Evolutionary conservation across 2,888 invertebrate species (phyloP).

Genomic region (Drosophila prolongata): DNA sequence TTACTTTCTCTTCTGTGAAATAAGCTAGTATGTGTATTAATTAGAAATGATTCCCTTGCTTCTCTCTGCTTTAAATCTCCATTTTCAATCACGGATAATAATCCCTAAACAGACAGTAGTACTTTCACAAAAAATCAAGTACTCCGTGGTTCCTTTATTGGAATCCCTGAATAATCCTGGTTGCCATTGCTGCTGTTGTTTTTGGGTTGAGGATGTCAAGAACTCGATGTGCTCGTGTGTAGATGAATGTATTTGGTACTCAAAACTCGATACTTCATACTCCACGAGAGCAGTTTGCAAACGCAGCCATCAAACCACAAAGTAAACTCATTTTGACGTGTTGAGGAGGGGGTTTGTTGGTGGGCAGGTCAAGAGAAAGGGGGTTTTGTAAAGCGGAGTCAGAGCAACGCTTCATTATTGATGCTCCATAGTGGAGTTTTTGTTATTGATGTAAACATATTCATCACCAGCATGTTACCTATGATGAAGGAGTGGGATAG

Average conservation of each 20-base stretch:
- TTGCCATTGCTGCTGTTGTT: slow-evolving; percentile 24
- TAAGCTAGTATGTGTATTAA: background rate
- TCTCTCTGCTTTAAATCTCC: too few relatives aligned
- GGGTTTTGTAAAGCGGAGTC: slow-evolving; percentile 19
- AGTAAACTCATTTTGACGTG: slow-evolving; percentile 72
- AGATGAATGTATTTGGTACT: slow-evolving; percentile 8
- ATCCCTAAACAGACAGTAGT: slow-evolving; percentile 1
- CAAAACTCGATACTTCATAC: slow-evolving; percentile 21
- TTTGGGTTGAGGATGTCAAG: slow-evolving; percentile 32
- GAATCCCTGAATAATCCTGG: slow-evolving; percentile 39
- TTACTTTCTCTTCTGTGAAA: background rate
- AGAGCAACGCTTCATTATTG: slow-evolving; percentile 61
- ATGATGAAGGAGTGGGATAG: slow-evolving; percentile 1
- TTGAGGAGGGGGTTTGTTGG: slow-evolving; percentile 35
- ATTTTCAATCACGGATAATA: background rate
- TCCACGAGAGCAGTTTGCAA: slow-evolving; percentile 41
- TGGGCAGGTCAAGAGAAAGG: background rate
- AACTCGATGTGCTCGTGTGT: slow-evolving; percentile 20
- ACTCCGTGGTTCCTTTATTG: slow-evolving; percentile 2
- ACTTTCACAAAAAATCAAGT: slow-evolving; percentile 8
- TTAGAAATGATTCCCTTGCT: background rate
- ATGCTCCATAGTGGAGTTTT: slow-evolving; percentile 52
- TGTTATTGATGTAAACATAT: slow-evolving; percentile 74
- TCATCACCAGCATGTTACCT: slow-evolving; percentile 58
- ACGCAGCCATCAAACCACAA: slow-evolving; percentile 60